Evolutionary conservation across 2,888 invertebrate genomes (phyloP), one percentile per base, ranked within the genome.

Genomic region (Eudasyphora cyanicolor): DNA sequence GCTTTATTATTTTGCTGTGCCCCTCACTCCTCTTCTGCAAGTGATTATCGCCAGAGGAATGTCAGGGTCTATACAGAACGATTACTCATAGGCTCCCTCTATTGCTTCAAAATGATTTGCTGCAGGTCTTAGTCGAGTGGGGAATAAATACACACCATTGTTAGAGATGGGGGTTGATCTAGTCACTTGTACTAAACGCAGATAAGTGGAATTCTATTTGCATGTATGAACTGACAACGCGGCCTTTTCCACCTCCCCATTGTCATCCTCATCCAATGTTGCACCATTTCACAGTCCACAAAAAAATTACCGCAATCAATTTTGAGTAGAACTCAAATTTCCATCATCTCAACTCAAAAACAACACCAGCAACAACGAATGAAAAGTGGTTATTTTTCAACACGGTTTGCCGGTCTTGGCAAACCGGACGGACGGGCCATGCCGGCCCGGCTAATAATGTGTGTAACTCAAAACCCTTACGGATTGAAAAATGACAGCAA

Each of bases 391-490:
- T 84, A 84, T 82, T 84, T 70, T 70, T 54, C 67, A 24, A 24
- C 7, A 67, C 42, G 12, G 24, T 17, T 12, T 24, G 38, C 35
- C 32, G 14, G 27, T 17, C 17, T 62, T 32, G 17, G 17, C 17
- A n/a, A n/a, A n/a, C n/a, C n/a, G n/a, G n/a, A n/a, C n/a, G n/a
- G n/a, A n/a, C n/a, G n/a, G n/a, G n/a, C 14, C 14, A n/a, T 12
- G n/a, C 45, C 10, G 10, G 10, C 38, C n/a, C 7, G 19, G 0
- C 35, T 24, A 32, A 35, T 27, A 57, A 69, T 69, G 21, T 57
- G 42, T 88, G 89, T 87, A 90, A 90, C 87, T 85, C 64, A 86
- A 90, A 87, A 90, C 90, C 89, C 35, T 84, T 80, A 69, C 24
- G 45, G 83, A 38, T 71, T 73, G 64, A 42, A 73, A 51, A 57